phyloP scores from a whole-genome alignment of 2,888 invertebrate species.

The Heliconius sara region DNA sequence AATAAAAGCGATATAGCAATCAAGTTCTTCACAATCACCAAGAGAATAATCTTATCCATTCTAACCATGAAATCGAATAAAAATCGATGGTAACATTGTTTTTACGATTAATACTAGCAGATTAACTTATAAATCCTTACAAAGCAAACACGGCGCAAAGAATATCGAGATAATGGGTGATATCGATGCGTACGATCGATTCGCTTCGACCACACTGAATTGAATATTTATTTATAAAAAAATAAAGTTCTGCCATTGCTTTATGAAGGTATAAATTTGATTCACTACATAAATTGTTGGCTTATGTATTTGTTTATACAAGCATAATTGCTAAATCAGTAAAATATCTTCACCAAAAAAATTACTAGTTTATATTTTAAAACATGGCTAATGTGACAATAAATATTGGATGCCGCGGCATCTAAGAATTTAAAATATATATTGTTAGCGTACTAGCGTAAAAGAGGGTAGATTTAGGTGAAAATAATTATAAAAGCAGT shows the following conservation, averaged over 20 bases:
- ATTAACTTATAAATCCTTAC: conserved; percentile 48
- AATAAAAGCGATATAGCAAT: neutral
- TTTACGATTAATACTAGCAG: conserved; percentile 40
- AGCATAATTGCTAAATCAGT: neutral
- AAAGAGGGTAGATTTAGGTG: too few species aligned
- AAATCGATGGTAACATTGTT: conserved; percentile 50
- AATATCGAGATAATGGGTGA: conserved; percentile 41
- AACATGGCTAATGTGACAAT: too few species aligned
- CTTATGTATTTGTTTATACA: neutral
- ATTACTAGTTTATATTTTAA: too few species aligned
- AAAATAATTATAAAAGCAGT: too few species aligned
- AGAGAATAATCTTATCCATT: conserved; percentile 53
- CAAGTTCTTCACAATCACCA: conserved; percentile 38
- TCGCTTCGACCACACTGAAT: conserved; percentile 22
- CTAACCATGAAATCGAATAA: conserved; percentile 57
- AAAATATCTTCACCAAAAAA: neutral
- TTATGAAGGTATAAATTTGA: neutral
- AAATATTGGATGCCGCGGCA: neutral
- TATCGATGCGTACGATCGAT: conserved; percentile 39
- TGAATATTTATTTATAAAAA: conserved; percentile 18
- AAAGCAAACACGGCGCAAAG: conserved; percentile 47
- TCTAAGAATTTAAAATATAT: neutral
- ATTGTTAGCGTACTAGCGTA: too few species aligned
- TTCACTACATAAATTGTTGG: neutral
- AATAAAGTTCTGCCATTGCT: neutral